Base-by-base conservation (phyloP, 2,113 vertebrate species). In the Morone saxatilis region DNA sequence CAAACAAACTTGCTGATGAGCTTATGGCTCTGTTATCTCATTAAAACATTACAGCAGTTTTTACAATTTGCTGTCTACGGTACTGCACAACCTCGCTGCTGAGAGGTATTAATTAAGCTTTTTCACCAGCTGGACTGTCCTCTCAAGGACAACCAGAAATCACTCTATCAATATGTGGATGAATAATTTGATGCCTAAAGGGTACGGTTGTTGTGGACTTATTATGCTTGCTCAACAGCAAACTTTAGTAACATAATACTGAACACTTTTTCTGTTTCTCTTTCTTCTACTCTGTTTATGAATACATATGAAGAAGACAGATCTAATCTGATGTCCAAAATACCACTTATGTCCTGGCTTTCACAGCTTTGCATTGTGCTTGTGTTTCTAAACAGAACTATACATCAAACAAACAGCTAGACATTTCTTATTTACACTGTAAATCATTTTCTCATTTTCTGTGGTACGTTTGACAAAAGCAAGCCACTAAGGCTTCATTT, bases 101-200 rank as follows among this genome's bases (percentile, higher is more conserved):
- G 14, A 45, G 48, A 59, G 63, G 12, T 6, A 51, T 65, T 77
- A 74, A 74, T 87, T 69, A 75, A 51, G 9, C 41, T 43, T 78
- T 67, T 82, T 62, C 20, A 62, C 14, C 7, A 8, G 19, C 59
- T 73, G 57, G 6, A n/a, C 48, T 59, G 53, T 78, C 63, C 40
- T 66, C 76, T 74, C 56, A 86, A 81, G 76, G 77, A 71, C 56
- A 71, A 41, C 2, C 48, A 57, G 40, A 13, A 72, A 85, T 69
- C 17, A 45, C 54, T 72, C 53, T 47, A 67, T 81, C 70, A 72
- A 50, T 62, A 63, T 38, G n/a, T 60, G 1, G 63, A 75, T 53
- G 8, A 72, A 63, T 73, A 56, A 77, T 78, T 56, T 51, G n/a
- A 74, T 47, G 19, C 66, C 7, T 31, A 2, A 54, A 43, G 7